phyloP scores from a whole-genome alignment of 2,888 invertebrate genomes.

The Leptopterna dolabrata region DNA sequence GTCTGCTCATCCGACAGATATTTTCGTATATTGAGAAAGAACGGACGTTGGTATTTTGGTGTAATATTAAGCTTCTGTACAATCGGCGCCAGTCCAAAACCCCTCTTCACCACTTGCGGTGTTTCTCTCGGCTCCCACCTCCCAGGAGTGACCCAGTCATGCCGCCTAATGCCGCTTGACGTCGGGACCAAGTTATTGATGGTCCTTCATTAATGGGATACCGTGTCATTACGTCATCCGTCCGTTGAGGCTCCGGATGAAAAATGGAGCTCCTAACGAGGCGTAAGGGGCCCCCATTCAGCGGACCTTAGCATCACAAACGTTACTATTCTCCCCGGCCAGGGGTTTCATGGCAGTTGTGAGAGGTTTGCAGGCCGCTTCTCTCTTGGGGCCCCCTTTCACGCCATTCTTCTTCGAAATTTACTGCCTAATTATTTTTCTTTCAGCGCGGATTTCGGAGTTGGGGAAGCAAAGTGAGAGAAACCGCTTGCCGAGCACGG shows the following conservation, averaged over 20 bases:
- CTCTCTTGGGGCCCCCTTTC: constrained; percentile 35
- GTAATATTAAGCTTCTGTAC: not conserved
- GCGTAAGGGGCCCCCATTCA: constrained; percentile 44
- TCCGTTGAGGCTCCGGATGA: constrained; percentile 30
- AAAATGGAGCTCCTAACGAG: constrained; percentile 53
- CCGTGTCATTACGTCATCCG: constrained; percentile 55
- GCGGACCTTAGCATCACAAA: constrained; percentile 47
- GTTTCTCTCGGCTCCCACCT: not conserved
- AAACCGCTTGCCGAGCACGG: not conserved
- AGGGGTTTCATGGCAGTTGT: constrained; percentile 36
- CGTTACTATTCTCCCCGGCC: constrained; percentile 33
- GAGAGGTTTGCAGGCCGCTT: constrained; percentile 24
- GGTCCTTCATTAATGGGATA: constrained; percentile 53
- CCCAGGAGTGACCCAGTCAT: constrained; percentile 52
- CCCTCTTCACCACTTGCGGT: not conserved
- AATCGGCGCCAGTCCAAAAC: not conserved
- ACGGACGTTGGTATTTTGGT: not conserved
- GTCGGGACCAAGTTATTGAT: constrained; percentile 49
- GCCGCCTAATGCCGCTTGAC: constrained; percentile 51
- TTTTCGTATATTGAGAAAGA: not conserved
- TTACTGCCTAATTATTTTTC: constrained; percentile 40
- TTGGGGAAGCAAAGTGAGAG: not conserved
- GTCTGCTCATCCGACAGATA: not conserved
- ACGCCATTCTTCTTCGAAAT: constrained; percentile 29
- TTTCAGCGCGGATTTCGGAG: constrained; percentile 25